Base-by-base conservation (phyloP, 2,888 invertebrate genomes). In the Metallyticus violacea region DNA sequence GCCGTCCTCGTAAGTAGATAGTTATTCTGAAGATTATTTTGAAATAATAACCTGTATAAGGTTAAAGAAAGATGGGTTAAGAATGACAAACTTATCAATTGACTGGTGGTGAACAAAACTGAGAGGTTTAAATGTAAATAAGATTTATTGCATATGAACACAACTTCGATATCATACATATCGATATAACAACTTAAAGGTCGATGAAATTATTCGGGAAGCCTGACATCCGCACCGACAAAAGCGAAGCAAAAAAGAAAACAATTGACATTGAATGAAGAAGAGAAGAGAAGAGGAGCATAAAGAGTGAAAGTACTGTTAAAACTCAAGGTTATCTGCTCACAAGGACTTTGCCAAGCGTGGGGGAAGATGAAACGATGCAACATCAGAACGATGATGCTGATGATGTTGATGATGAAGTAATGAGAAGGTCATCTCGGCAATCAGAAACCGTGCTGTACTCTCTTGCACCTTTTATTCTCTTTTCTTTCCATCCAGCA, bases 251-350 rank as follows among this genome's bases (percentile, higher is more conserved):
- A 26, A n/a, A 30, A 81, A 30, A 30, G 81, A 83, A 25, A 77
- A 77, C 77, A 83, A 85, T 85, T 88, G 88, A 88, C 87, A 87
- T 87, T 87, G 86, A 85, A 87, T 87, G 87, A 86, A 87, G 77
- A 76, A 86, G 81, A 81, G 9, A 30, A 30, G 6, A 6, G 85
- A 85, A 85, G 29, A 76, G 85, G 62, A 82, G 25, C 26, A 7
- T 40, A 26, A 62, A 81, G 86, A 88, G 88, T 88, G 88, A 88
- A 88, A 88, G 88, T 88, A 82, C 80, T 77, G 87, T 88, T 85
- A 81, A 30, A 76, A 28, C 77, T 77, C 87, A 88, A 87, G 88
- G 87, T 85, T 82, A 78, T 78, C 77, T 78, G 80, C 7, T 85
- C 25, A 79, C 85, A 86, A 86, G 86, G 86, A 78, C 84, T 83